Conservation (phyloP, 2,888 invertebrate species). For the Pocota personata region DNA sequence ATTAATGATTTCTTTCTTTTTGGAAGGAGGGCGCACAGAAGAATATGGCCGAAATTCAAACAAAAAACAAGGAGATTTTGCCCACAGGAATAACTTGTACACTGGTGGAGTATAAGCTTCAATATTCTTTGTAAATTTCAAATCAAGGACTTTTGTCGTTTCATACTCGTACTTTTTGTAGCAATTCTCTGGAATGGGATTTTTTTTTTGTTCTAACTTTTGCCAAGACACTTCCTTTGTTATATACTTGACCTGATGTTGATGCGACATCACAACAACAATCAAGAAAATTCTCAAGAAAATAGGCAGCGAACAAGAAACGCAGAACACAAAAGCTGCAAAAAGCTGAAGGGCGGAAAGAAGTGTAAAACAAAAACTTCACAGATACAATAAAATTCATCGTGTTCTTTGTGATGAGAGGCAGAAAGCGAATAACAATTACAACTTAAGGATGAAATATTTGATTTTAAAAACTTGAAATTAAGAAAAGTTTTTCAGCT, state of each 20-base stretch:
- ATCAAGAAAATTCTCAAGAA: too few relatives aligned
- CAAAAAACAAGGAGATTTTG: background rate
- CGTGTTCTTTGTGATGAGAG: background rate
- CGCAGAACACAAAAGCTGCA: background rate
- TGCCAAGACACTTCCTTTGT: background rate
- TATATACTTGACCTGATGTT: slow-evolving; percentile 27
- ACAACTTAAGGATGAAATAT: slow-evolving; percentile 57
- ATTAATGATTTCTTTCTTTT: slow-evolving; percentile 4
- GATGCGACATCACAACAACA: background rate
- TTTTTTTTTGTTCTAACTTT: background rate
- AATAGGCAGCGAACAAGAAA: background rate
- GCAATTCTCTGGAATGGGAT: background rate
- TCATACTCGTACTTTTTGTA: background rate
- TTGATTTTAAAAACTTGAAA: slow-evolving; percentile 66
- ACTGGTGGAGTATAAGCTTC: background rate
- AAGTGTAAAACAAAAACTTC: slow-evolving; percentile 33
- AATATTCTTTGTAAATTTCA: slow-evolving; percentile 8
- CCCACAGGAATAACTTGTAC: background rate
- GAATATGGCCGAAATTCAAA: background rate
- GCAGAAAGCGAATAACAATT: slow-evolving; percentile 25
- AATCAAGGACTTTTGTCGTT: slow-evolving; percentile 17
- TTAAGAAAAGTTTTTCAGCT: slow-evolving; percentile 46
- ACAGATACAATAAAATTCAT: slow-evolving; percentile 39
- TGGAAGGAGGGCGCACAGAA: background rate
- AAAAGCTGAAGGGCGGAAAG: background rate